A percentile compares a stretch with the other conserved stretches of the same genome.
Conservation (phyloP, 2,888 invertebrate genomes). For the Drosophila falleni region DNA sequence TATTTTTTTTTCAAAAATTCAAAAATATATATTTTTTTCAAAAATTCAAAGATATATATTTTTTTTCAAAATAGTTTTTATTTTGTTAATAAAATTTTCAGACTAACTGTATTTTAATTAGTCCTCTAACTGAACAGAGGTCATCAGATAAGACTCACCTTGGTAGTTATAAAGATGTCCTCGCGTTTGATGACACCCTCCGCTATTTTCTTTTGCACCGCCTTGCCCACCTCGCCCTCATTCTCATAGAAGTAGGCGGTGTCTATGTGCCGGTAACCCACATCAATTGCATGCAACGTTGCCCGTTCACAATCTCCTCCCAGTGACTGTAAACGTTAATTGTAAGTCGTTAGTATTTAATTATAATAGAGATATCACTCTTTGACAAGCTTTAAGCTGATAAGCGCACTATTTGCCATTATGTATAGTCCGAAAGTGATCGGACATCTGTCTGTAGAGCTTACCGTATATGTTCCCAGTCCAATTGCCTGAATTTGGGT, state of each 20-base stretch:
- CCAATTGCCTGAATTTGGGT: conserved; percentile 82
- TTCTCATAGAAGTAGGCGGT: conserved; percentile 87
- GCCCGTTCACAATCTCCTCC: conserved; percentile 83
- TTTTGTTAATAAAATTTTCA: background rate
- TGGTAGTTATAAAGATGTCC: conserved; percentile 84
- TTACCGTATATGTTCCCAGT: conserved; percentile 83
- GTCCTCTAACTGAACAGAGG: background rate
- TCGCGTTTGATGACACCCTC: conserved; percentile 85
- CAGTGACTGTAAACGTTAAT: conserved; percentile 69
- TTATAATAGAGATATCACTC: conserved; percentile 8
- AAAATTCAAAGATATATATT: too few relatives aligned
- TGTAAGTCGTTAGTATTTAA: conserved; percentile 19
- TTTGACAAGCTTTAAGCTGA: conserved; percentile 21
- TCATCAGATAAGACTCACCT: conserved; percentile 62
- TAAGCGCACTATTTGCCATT: conserved; percentile 24
- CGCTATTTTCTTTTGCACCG: conserved; percentile 84
- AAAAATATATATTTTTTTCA: too few relatives aligned
- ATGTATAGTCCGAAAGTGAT: conserved; percentile 3
- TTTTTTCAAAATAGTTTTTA: background rate
- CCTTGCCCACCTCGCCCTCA: conserved; percentile 85
- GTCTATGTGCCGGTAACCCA: conserved; percentile 87
- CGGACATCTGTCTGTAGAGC: conserved; percentile 14
- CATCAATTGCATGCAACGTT: conserved; percentile 86
- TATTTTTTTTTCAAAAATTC: background rate
- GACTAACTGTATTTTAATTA: too few relatives aligned